These are phyloP conservation scores for Nestor notabilis DNA, from an alignment of 2,113 vertebrate species.

Conservation along the genomic window DNA sequence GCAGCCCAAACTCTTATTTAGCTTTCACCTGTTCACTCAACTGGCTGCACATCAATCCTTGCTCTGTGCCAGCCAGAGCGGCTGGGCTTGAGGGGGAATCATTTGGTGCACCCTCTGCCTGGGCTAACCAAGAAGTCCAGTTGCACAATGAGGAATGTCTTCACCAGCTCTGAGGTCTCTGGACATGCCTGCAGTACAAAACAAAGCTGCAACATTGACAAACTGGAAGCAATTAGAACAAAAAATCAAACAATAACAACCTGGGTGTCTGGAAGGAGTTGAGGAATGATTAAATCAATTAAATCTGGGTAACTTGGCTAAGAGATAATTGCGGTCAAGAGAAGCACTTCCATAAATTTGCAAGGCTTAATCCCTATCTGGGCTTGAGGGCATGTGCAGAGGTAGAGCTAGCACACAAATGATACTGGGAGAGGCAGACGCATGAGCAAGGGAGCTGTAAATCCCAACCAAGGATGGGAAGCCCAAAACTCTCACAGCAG, in stretches of 20 bases:
- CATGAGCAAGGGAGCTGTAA: neutral
- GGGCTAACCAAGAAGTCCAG: neutral
- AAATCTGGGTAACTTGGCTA: neutral
- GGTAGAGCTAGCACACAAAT: neutral
- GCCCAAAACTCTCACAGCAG: neutral
- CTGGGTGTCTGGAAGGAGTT: conserved; percentile 13
- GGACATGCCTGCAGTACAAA: neutral
- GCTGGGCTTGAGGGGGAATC: neutral
- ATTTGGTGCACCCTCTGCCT: neutral
- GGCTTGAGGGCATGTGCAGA: neutral
- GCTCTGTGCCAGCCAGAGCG: rapidly evolving
- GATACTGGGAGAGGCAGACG: rapidly evolving
- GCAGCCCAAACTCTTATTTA: neutral
- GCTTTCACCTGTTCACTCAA: neutral
- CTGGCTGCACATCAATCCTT: rapidly evolving
- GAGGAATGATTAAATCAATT: conserved; percentile 1
- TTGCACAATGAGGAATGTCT: neutral
- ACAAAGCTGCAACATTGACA: neutral
- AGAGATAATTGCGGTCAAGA: neutral
- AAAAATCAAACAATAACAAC: neutral
- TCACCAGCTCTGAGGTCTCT: neutral
- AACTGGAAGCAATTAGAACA: neutral
- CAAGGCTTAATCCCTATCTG: neutral
- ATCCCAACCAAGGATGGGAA: neutral
- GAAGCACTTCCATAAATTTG: neutral